Base-by-base conservation (phyloP, 2,797 vertebrate genomes). In the Triplophysa yarkandensis region DNA sequence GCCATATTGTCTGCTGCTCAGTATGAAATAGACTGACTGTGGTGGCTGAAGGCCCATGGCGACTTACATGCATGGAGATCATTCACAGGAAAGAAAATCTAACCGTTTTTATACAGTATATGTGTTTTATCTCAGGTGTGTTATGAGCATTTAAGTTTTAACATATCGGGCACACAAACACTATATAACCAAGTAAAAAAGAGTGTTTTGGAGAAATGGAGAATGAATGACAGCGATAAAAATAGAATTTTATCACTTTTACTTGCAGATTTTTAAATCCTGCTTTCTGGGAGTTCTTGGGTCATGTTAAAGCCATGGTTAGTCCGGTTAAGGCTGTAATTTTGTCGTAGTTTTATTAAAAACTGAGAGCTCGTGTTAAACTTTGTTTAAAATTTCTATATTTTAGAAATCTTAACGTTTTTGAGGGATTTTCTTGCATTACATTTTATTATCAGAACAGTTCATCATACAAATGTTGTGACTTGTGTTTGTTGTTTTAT, bases 101-200 rank as follows among this genome's bases (percentile, higher is more conserved):
- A n/a, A 54, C 32, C 9, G 36, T 63, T 3, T 55, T 57, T 13
- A 10, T 27, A 30, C 50, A 17, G n/a, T 55, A 36, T 10, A 41
- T 21, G 13, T 73, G 4, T 54, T 55, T 73, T 30, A 17, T 65
- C 61, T 73, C 71, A 65, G 71, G 61, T 44, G 4, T 39, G 30
- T 8, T 43, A 54, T 41, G 7, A 17, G 48, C 30, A 63, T 71
- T n/a, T 72, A 11, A 7, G 25, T 23, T 63, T 52, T n/a, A 21
- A 36, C 44, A 10, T 21, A 28, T 41, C 17, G 23, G 13, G 19
- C n/a, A n/a, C 39, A 39, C 9, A 4, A n/a, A 66, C 17, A 11
- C 7, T 14, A 14, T 23, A 36, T 13, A 30, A 57, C 27, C 14
- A 30, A 17, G 8, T 6, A 2, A 17, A 57, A 57, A n/a, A n/a